These are phyloP conservation scores for Nipponia nippon DNA, from an alignment of 2,113 vertebrate genomes.

Conservation along the genomic window DNA sequence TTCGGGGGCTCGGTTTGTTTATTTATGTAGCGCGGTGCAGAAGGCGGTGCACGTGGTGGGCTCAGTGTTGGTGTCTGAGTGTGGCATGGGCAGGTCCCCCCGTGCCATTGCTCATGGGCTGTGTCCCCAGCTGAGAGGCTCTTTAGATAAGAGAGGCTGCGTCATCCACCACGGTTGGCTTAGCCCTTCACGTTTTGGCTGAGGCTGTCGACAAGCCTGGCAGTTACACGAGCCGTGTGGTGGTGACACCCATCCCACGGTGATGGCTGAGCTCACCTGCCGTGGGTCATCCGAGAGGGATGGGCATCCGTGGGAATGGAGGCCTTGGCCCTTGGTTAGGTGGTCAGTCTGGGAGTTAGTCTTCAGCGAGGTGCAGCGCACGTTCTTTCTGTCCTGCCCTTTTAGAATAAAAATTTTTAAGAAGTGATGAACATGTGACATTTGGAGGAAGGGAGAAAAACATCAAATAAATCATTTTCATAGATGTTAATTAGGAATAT, in stretches of 20 bases:
- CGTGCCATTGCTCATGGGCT: fast-evolving
- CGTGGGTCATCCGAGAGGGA: fast-evolving
- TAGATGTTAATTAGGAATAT: neutral
- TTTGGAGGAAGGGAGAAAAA: neutral
- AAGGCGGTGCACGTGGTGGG: fast-evolving
- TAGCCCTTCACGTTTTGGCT: neutral
- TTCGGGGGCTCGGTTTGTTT: neutral
- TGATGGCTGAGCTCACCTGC: neutral
- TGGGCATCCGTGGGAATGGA: neutral
- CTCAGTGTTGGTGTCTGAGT: neutral
- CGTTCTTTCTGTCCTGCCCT: neutral
- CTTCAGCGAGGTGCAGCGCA: neutral
- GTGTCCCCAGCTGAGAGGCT: neutral
- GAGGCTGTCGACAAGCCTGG: neutral
- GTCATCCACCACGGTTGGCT: fast-evolving
- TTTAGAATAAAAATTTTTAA: neutral
- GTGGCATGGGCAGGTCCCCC: neutral
- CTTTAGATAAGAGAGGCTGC: neutral
- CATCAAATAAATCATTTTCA: neutral
- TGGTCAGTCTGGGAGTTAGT: neutral
- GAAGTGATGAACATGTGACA: fast-evolving
- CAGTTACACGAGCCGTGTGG: neutral
- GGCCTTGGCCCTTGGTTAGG: fast-evolving
- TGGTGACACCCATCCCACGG: neutral
- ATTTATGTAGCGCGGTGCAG: fast-evolving